These are phyloP conservation scores for Megaceryle maxima DNA, from an alignment of 2,113 vertebrate species.

Conservation along the genomic window DNA sequence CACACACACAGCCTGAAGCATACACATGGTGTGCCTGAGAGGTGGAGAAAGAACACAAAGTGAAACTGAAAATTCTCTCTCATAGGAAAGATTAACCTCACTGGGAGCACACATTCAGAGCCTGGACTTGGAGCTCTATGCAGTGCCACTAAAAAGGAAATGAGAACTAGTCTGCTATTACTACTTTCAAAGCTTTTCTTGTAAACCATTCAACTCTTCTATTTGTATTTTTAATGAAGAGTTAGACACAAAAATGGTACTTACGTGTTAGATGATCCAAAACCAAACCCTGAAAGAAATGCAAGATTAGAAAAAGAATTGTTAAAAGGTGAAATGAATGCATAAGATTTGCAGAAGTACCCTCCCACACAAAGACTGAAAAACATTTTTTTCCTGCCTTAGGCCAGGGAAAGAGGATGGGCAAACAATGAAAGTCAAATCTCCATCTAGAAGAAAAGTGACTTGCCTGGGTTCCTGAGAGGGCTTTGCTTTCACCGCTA, in stretches of 20 bases:
- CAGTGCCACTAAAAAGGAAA: neutral
- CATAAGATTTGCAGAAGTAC: neutral
- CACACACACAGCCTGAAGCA: neutral
- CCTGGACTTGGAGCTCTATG: neutral
- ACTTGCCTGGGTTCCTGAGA: conserved; percentile 2
- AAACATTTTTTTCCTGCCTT: neutral
- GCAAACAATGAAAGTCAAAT: conserved; percentile 43
- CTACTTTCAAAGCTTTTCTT: neutral
- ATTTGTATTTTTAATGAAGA: neutral
- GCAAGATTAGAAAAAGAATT: neutral
- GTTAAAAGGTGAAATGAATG: neutral
- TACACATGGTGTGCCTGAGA: neutral
- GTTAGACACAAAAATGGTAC: conserved; percentile 18
- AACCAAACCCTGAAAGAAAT: conserved; percentile 73
- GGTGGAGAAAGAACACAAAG: neutral
- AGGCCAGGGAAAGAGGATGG: neutral
- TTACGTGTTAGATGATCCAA: conserved; percentile 79
- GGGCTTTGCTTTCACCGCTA: conserved; percentile 38
- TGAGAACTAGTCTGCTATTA: neutral
- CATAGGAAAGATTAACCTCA: neutral
- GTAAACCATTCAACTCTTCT: neutral
- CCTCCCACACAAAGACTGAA: neutral
- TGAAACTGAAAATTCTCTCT: neutral
- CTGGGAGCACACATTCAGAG: neutral
- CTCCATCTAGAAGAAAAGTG: conserved; percentile 39